Evolutionary conservation across 2,888 invertebrate genomes (phyloP), one percentile per base, ranked within the genome.

Genomic region (Drosophila parthenogenetica): DNA sequence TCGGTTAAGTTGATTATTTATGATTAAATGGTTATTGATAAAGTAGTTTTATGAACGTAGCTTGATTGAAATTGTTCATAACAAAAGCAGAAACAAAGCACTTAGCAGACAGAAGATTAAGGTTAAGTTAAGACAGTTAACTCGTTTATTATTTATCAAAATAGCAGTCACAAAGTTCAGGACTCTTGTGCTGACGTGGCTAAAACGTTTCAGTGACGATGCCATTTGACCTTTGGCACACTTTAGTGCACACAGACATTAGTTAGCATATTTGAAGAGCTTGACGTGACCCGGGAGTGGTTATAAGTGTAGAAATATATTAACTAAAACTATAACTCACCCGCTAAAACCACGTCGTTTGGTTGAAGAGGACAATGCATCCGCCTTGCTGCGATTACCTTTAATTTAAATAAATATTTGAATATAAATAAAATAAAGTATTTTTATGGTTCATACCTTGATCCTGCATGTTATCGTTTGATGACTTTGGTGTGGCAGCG

Each of bases 311-410:
- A 29, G 7, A 8, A 16, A 10, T 14, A 13, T 16, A 10, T 5
- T 3, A 45, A 22, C 35, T 25, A 14, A 49, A 32, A 14, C 40
- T 39, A n/a, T 17, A 78, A 94, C 96, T 96, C 93, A 97, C 97
- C 96, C 96, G 91, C 96, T 96, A 89, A 97, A 97, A 51, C 95
- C 96, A 78, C 96, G 94, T 68, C 97, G 94, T 91, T 97, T 97
- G 91, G 97, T 97, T 55, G 97, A 96, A 63, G 97, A 97, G 83
- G 96, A 96, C 16, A 92, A 79, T 17, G 91, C 84, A 83, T 92
- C 92, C 43, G 91, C 81, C 81, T 92, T 92, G 75, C 86, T 83
- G 39, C 92, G 91, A 79, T 90, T 92, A 82, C 95, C 95, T 88
- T 43, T 5, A 32, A 53, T 19, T 46, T 2, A 16, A 35, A 46